phyloP scores from a whole-genome alignment of 1,140 invertebrate species.

The Littorina saxatilis region DNA sequence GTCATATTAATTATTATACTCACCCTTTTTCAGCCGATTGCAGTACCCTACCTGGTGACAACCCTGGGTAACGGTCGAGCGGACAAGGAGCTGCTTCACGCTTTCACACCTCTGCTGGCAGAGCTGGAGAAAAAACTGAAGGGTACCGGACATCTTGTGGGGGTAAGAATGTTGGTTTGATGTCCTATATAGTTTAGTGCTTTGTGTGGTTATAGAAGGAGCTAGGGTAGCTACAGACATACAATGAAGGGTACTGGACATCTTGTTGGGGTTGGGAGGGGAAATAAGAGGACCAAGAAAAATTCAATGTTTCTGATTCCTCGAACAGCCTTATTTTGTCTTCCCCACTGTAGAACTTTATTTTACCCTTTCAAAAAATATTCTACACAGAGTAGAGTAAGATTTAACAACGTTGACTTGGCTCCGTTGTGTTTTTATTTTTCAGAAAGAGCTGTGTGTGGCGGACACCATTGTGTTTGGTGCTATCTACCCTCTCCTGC shows the following conservation, averaged over 20 bases:
- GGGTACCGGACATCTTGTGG: slow-evolving; percentile 47
- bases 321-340: too few species aligned
- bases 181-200: too few species aligned
- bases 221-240: slow-evolving; percentile 50
- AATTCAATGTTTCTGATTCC: too few species aligned
- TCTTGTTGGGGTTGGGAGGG: slow-evolving; percentile 56
- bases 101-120: slow-evolving; percentile 42
- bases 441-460: slow-evolving; percentile 36
- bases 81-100: slow-evolving; percentile 39
- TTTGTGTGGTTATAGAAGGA: too few species aligned
- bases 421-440: too few species aligned
- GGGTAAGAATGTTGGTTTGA: slow-evolving; percentile 57
- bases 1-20: not conserved
- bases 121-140: slow-evolving; percentile 54
- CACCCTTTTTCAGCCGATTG: slow-evolving; percentile 44
- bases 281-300: too few species aligned
- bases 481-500: slow-evolving; percentile 45
- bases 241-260: slow-evolving; percentile 50
- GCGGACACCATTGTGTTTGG: slow-evolving; percentile 47
- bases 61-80: slow-evolving; percentile 51
- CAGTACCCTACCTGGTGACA: slow-evolving; percentile 53
- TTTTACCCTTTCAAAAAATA: too few species aligned
- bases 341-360: too few species aligned
- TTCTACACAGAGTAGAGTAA: too few species aligned
- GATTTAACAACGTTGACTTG: too few species aligned